Evolutionary conservation across 2,888 invertebrate species (phyloP).

Genomic region (Lamellibrachia columna): DNA sequence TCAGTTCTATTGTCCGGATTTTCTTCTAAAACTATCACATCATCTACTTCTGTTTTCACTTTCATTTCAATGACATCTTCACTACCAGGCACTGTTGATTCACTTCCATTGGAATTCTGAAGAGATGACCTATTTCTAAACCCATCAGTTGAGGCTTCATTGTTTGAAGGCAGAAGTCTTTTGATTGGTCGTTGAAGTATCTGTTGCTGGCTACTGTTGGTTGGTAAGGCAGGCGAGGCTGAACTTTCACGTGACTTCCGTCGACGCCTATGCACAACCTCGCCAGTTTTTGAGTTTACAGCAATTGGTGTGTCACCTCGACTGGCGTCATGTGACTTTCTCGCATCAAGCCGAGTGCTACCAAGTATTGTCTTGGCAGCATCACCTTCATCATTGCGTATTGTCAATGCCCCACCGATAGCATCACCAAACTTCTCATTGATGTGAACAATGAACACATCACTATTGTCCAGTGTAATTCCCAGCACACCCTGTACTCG

Average conservation of each 20-base stretch:
- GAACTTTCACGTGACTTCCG: background rate
- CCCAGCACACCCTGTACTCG: slow-evolving; percentile 35
- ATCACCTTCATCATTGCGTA: slow-evolving; percentile 12
- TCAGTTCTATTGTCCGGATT: background rate
- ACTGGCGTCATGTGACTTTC: background rate
- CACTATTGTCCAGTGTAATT: slow-evolving; percentile 33
- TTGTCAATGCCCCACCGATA: background rate
- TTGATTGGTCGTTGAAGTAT: background rate
- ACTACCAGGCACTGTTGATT: background rate
- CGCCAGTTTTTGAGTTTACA: background rate
- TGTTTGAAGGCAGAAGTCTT: background rate
- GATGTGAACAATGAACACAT: slow-evolving; percentile 34
- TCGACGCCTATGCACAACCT: background rate
- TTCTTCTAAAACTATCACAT: background rate
- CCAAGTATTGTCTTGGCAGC: slow-evolving; percentile 5
- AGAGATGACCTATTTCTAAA: background rate
- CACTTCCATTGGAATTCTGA: background rate
- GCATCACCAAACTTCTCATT: slow-evolving; percentile 28
- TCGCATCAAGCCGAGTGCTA: background rate
- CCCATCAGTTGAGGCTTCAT: background rate
- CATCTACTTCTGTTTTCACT: background rate
- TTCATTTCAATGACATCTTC: background rate
- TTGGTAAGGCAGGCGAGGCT: background rate
- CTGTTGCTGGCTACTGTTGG: background rate
- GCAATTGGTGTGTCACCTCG: background rate